These are phyloP conservation scores for Ceratosolen solmsi DNA, from an alignment of 1,140 invertebrate genomes.

Conservation along the genomic window DNA sequence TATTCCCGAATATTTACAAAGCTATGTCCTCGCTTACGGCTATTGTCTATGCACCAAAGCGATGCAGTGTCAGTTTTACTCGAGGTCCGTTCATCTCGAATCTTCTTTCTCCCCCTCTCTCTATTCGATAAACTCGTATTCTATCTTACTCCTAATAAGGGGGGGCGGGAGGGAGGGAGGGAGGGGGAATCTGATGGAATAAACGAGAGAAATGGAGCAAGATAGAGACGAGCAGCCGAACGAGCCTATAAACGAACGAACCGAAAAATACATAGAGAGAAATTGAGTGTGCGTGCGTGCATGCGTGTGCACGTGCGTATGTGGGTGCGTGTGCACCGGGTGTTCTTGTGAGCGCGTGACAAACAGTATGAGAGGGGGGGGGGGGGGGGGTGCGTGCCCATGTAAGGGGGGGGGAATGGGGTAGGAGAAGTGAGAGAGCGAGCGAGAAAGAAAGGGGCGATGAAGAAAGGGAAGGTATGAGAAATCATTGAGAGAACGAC, in stretches of 20 bases:
- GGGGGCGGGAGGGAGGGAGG: background rate
- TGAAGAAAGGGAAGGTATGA: background rate
- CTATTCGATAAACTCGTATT: slow-evolving; percentile 13
- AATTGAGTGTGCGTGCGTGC: too few relatives aligned
- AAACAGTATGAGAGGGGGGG: background rate
- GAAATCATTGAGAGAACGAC: slow-evolving; percentile 20
- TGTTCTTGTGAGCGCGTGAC: too few relatives aligned
- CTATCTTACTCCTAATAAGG: background rate
- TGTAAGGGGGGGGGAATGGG: background rate
- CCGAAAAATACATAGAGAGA: too few relatives aligned
- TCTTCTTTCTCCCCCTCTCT: background rate
- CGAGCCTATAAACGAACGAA: background rate
- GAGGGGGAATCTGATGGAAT: background rate
- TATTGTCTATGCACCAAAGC: background rate
- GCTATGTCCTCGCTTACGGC: slow-evolving; percentile 30
- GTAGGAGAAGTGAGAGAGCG: background rate
- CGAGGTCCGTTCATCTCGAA: background rate
- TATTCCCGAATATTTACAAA: slow-evolving; percentile 46
- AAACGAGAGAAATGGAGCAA: background rate
- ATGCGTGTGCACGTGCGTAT: too few relatives aligned
- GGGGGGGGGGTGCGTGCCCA: too few relatives aligned
- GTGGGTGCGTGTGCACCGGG: too few relatives aligned
- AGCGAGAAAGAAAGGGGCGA: background rate
- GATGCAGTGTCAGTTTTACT: slow-evolving; percentile 38
- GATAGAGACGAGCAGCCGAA: background rate